A percentile compares a stretch with the other conserved stretches of the same genome.
phyloP scores from a whole-genome alignment of 2,797 vertebrate genomes.

The Hoplostethus atlanticus region DNA sequence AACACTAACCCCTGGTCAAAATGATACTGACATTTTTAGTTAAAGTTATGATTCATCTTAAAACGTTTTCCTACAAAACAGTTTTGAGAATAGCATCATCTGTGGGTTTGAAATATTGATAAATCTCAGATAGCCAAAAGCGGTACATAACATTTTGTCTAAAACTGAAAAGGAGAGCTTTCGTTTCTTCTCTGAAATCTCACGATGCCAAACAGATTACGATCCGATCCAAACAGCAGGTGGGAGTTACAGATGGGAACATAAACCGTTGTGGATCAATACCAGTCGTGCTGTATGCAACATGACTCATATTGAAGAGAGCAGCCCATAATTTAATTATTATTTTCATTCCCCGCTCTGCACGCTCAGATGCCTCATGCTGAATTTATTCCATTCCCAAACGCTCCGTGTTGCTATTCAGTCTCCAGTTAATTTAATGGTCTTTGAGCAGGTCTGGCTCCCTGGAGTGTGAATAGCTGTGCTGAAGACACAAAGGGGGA shows the following conservation, averaged over 20 bases:
- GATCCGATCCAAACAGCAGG: conserved; percentile 58
- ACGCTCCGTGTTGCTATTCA: conserved; percentile 56
- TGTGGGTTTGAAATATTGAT: conserved; percentile 15
- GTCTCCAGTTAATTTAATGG: conserved; percentile 70
- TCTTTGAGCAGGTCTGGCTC: conserved; percentile 60
- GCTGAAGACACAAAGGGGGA: conserved; percentile 14
- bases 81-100: neutral
- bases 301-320: conserved; percentile 69
- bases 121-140: conserved; percentile 25
- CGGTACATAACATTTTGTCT: conserved; percentile 44
- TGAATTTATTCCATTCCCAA: conserved; percentile 58
- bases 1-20: no score
- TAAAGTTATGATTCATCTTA: neutral
- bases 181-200: conserved; percentile 60
- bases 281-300: conserved; percentile 68
- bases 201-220: conserved; percentile 60
- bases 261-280: conserved; percentile 66
- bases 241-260: conserved; percentile 38
- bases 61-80: conserved; percentile 1
- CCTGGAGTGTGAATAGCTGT: conserved; percentile 42
- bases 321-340: conserved; percentile 65
- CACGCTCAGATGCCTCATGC: conserved; percentile 36
- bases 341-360: conserved; percentile 53
- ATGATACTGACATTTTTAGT: no score
- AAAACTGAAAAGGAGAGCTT: conserved; percentile 27